Percentiles rank a stretch among this genome's conserved stretches.
Conservation (phyloP, 2,888 invertebrate species). For the Neelides folsomi region DNA sequence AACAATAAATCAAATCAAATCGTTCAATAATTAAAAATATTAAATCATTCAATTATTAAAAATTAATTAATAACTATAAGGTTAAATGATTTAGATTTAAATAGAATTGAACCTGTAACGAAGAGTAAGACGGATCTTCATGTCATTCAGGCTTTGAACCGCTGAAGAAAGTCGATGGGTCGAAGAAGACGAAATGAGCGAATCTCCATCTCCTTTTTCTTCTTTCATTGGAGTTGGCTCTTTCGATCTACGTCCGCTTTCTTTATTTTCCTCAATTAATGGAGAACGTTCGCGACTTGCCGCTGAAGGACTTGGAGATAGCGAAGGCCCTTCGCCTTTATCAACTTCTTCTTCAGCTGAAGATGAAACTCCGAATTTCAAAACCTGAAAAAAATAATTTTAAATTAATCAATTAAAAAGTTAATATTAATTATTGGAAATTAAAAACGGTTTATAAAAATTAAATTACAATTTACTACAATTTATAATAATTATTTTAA, state of each 20-base stretch:
- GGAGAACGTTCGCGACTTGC: not conserved
- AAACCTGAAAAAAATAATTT: not conserved
- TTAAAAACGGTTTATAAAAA: too few relatives aligned
- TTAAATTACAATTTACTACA: too few relatives aligned
- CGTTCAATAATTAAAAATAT: too few relatives aligned
- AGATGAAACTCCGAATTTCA: slow-evolving; percentile 12
- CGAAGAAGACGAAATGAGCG: too few relatives aligned
- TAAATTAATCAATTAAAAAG: too few relatives aligned
- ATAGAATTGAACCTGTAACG: slow-evolving; percentile 14
- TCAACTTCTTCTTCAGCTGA: slow-evolving; percentile 10
- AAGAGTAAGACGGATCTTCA: slow-evolving; percentile 28
- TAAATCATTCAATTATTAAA: too few relatives aligned
- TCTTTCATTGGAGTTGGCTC: not conserved
- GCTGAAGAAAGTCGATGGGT: too few relatives aligned
- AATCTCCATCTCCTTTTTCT: not conserved
- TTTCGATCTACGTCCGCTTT: not conserved
- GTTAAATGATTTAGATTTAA: too few relatives aligned
- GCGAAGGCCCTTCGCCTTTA: not conserved
- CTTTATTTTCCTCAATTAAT: not conserved
- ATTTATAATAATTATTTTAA: too few relatives aligned
- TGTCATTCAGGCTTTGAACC: slow-evolving; percentile 5
- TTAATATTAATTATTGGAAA: too few relatives aligned
- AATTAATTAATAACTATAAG: too few relatives aligned
- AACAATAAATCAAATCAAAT: too few relatives aligned
- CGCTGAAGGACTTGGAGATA: not conserved